A percentile compares a stretch with the other conserved stretches of the same genome.
Evolutionary conservation across 1,140 invertebrate genomes (phyloP).

Genomic region (Probaryconus sp.): DNA sequence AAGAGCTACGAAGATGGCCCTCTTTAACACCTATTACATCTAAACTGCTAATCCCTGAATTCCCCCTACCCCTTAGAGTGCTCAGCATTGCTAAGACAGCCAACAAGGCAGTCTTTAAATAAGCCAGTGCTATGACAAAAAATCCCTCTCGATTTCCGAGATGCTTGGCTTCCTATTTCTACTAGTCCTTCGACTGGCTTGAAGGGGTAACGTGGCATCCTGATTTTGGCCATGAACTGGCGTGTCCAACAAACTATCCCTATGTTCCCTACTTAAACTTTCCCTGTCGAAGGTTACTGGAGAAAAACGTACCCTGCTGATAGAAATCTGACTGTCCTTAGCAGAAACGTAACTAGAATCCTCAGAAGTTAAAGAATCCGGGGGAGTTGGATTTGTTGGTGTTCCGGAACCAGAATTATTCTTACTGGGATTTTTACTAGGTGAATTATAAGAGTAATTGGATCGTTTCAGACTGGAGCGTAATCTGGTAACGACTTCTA

Average conservation of each 20-base stretch:
- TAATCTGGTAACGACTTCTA: slow-evolving; percentile 83
- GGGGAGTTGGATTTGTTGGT: slow-evolving; percentile 91
- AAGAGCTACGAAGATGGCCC: no score
- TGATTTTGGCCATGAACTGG: slow-evolving; percentile 83
- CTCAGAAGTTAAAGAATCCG: slow-evolving; percentile 89
- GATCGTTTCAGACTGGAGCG: slow-evolving; percentile 87
- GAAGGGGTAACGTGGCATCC: slow-evolving; percentile 82
- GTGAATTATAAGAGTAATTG: slow-evolving; percentile 78
- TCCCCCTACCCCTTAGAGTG: neutral
- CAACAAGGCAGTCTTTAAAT: slow-evolving; percentile 65
- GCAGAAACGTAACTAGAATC: slow-evolving; percentile 91
- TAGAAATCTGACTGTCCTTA: slow-evolving; percentile 83
- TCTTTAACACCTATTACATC: neutral
- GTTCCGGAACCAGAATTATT: slow-evolving; percentile 84
- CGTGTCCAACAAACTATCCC: slow-evolving; percentile 80
- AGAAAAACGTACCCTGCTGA: slow-evolving; percentile 87
- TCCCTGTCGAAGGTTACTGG: slow-evolving; percentile 82
- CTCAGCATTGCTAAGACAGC: slow-evolving; percentile 1
- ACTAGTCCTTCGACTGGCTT: slow-evolving; percentile 74
- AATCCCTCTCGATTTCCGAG: slow-evolving; percentile 80
- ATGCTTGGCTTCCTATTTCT: slow-evolving; percentile 78
- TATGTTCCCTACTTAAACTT: slow-evolving; percentile 61
- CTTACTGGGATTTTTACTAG: slow-evolving; percentile 80
- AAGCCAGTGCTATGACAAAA: slow-evolving; percentile 80
- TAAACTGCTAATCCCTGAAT: slow-evolving; percentile 17